phyloP scores from a whole-genome alignment of 1,140 invertebrate species.

The Drosophila rufa region DNA sequence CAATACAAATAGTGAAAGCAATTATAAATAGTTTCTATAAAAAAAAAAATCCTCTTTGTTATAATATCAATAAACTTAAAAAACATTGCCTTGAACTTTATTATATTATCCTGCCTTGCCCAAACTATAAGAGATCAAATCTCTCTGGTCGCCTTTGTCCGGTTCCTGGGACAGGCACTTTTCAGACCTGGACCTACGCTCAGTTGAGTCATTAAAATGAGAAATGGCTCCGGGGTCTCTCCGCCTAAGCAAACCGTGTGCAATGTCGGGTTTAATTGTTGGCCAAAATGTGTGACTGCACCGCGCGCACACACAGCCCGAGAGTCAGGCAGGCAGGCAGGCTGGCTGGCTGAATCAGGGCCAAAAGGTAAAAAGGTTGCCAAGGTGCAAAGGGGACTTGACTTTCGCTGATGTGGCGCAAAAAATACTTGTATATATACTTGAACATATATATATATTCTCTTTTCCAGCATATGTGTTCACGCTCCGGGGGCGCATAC shows the following conservation, averaged over 20 bases:
- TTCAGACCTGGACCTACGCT: slow-evolving; percentile 49
- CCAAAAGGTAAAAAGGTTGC: slow-evolving; percentile 47
- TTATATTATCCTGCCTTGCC: neutral
- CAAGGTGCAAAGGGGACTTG: slow-evolving; percentile 50
- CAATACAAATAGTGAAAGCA: too few species aligned
- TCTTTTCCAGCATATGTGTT: slow-evolving; percentile 16
- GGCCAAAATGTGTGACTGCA: slow-evolving; percentile 65
- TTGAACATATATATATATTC: neutral
- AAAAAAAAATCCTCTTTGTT: neutral
- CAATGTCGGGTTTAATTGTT: slow-evolving; percentile 77
- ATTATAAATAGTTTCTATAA: too few species aligned
- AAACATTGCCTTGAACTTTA: neutral
- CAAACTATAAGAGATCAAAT: slow-evolving; percentile 7
- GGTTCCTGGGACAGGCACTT: slow-evolving; percentile 35
- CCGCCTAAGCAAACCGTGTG: slow-evolving; percentile 66
- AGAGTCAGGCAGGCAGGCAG: neutral
- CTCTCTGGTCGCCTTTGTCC: slow-evolving; percentile 8
- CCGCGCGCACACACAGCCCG: slow-evolving; percentile 9
- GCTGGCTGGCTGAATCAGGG: slow-evolving; percentile 29
- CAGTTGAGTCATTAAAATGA: slow-evolving; percentile 82
- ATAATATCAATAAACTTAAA: neutral
- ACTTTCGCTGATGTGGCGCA: slow-evolving; percentile 53
- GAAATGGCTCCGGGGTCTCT: slow-evolving; percentile 69
- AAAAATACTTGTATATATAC: slow-evolving; percentile 2
- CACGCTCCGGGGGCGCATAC: slow-evolving; percentile 15